phyloP scores from a whole-genome alignment of 2,797 vertebrate species.

The Varecia variegata region DNA sequence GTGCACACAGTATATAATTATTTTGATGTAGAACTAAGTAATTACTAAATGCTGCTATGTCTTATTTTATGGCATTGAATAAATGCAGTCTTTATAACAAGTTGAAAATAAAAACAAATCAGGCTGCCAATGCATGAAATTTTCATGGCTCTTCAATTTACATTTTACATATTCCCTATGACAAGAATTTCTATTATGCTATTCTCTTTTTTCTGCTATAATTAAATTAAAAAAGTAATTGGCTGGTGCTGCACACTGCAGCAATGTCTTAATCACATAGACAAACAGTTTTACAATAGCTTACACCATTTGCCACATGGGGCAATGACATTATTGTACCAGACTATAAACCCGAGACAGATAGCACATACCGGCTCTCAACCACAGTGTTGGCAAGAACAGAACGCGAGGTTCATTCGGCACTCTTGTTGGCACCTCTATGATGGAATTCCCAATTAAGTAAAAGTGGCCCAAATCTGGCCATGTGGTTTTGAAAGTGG shows the following conservation, averaged over 20 bases:
- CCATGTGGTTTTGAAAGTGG: conserved; percentile 69
- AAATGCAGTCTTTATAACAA: conserved; percentile 86
- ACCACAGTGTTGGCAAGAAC: conserved; percentile 72
- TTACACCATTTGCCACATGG: conserved; percentile 89
- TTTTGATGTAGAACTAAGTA: conserved; percentile 88
- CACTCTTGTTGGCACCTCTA: conserved; percentile 75
- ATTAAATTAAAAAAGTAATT: conserved; percentile 91
- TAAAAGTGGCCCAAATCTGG: conserved; percentile 75
- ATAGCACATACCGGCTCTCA: conserved; percentile 83
- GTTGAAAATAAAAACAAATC: conserved; percentile 89
- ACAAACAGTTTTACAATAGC: conserved; percentile 90
- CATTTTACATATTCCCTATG: conserved; percentile 89
- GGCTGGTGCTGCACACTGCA: conserved; percentile 88
- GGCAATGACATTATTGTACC: conserved; percentile 87
- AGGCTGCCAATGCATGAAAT: conserved; percentile 89
- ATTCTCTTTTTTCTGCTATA: conserved; percentile 88
- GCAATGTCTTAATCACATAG: conserved; percentile 90
- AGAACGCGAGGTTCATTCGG: conserved; percentile 66
- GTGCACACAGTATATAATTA: conserved; percentile 87
- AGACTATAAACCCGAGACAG: conserved; percentile 86
- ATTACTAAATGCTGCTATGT: conserved; percentile 87
- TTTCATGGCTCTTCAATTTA: conserved; percentile 90
- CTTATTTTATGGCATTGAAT: conserved; percentile 87
- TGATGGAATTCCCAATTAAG: conserved; percentile 81
- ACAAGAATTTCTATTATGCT: conserved; percentile 89